Evolutionary conservation across 2,113 vertebrate genomes (phyloP).

Genomic region (Corydoras sp.): DNA sequence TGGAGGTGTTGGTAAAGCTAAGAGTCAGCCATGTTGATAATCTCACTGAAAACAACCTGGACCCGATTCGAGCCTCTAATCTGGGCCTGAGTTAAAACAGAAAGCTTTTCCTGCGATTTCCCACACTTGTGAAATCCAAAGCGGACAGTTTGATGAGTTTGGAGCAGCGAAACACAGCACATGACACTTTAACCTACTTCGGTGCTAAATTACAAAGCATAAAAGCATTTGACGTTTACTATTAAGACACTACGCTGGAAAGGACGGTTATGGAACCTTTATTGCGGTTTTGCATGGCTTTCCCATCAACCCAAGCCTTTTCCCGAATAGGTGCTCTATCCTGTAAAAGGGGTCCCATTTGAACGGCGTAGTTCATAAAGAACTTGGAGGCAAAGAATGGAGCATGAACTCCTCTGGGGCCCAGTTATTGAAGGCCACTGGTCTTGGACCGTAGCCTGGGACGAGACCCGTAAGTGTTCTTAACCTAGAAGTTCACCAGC

Average conservation of each 20-base stretch:
- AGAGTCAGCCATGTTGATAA: constrained; percentile 24
- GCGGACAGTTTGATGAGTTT: constrained; percentile 39
- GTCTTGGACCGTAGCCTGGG: constrained; percentile 23
- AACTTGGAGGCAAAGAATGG: constrained; percentile 32
- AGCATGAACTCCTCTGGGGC: constrained; percentile 18
- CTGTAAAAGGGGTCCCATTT: constrained; percentile 26
- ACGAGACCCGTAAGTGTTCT: constrained; percentile 24
- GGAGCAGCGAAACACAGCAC: constrained; percentile 12
- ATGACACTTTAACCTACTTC: constrained; percentile 31
- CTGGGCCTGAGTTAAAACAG: constrained; percentile 39
- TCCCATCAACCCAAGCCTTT: constrained; percentile 43
- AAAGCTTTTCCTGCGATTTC: constrained; percentile 21
- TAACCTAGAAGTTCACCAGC: constrained; percentile 29
- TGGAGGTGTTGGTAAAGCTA: constrained; percentile 30
- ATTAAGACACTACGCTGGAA: constrained; percentile 9
- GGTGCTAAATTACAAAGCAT: constrained; percentile 43
- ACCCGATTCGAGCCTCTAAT: constrained; percentile 25
- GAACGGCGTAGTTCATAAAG: constrained; percentile 37
- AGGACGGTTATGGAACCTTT: constrained; percentile 36
- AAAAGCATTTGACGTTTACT: neutral
- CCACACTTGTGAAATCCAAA: constrained; percentile 35
- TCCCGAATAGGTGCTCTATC: constrained; percentile 40
- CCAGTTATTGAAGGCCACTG: constrained; percentile 30
- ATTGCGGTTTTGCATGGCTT: constrained; percentile 37
- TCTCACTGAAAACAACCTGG: constrained; percentile 36